Base-by-base conservation (phyloP, 1,140 invertebrate species). In the Lepidurus packardi region DNA sequence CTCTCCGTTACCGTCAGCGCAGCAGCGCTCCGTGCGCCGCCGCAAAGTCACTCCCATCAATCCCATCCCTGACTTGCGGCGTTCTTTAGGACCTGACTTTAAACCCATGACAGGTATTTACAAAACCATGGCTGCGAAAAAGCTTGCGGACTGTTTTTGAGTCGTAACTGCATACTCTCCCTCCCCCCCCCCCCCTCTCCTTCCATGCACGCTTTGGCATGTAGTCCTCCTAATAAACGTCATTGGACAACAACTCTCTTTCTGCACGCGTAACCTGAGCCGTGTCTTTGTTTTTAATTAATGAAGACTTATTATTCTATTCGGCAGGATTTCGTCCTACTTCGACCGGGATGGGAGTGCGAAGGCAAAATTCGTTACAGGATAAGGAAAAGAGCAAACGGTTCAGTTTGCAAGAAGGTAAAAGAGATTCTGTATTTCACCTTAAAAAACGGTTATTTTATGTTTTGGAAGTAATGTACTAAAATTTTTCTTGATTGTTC, bases 41-140 rank as follows among this genome's bases (percentile, higher is more conserved):
- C 53, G 53, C 13, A 65, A 65, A 65, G 53, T 65, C 53, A 65
- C 53, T 65, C 88, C 90, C 82, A 89, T 90, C 84, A 86, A 87
- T 85, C 90, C 92, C 85, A 94, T 94, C 86, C 93, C 93, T 85
- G 92, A 93, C 89, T 90, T 94, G 85, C 91, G 93, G 86, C 91
- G 90, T 87, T 90, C 90, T 73, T 79, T 81, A 53, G 77, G 41
- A 65, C 41, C 77, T 77, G 73, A 80, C 25, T 74, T 79, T 21
- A 75, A 79, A 75, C 73, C 65, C 76, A 78, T 80, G 43, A 80
- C 80, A 80, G 80, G 80, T 80, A 80, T 76, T 79, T 16, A 7
- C 13, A 43, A 44, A 13, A 11, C 10, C 74, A 42, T 75, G 74
- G 34, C 34, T 34, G 34, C 34, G 34, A 34, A 34, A 34, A 34